phyloP scores from a whole-genome alignment of 2,113 vertebrate genomes.

The Cyprinodon variegatus region DNA sequence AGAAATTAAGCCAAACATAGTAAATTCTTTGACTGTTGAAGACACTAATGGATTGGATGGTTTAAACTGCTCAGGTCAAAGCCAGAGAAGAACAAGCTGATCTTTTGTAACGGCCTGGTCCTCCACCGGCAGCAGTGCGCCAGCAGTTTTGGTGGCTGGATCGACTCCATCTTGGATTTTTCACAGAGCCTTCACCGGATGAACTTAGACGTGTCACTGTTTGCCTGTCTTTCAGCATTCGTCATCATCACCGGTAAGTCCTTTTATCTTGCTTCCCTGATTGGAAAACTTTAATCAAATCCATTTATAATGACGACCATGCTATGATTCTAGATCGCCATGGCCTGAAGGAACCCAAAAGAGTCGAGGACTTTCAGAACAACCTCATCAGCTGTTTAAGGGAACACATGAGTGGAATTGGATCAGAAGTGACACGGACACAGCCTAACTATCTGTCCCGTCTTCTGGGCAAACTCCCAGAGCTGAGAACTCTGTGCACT shows the following conservation, averaged over 20 bases:
- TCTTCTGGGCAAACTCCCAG: slow-evolving; percentile 89
- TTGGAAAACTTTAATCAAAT: background rate
- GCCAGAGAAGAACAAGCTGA: slow-evolving; percentile 87
- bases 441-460: slow-evolving; percentile 89
- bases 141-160: slow-evolving; percentile 91
- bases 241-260: slow-evolving; percentile 90
- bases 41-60: background rate
- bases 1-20: background rate
- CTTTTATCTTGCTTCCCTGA: slow-evolving; percentile 7
- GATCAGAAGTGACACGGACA: slow-evolving; percentile 73
- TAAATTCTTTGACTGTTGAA: background rate
- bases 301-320: background rate
- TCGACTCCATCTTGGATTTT: slow-evolving; percentile 91
- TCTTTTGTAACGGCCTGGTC: slow-evolving; percentile 91
- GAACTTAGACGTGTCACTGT: slow-evolving; percentile 87
- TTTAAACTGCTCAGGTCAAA: slow-evolving; percentile 82
- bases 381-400: slow-evolving; percentile 89
- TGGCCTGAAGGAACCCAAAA: slow-evolving; percentile 88
- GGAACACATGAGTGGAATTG: slow-evolving; percentile 83
- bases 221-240: slow-evolving; percentile 89
- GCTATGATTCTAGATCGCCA: slow-evolving; percentile 84
- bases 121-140: slow-evolving; percentile 90
- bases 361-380: slow-evolving; percentile 92
- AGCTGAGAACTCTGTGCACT: slow-evolving; percentile 92
- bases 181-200: slow-evolving; percentile 88